Conservation (phyloP, 2,888 invertebrate species). For the Cantharis flavilabris region DNA sequence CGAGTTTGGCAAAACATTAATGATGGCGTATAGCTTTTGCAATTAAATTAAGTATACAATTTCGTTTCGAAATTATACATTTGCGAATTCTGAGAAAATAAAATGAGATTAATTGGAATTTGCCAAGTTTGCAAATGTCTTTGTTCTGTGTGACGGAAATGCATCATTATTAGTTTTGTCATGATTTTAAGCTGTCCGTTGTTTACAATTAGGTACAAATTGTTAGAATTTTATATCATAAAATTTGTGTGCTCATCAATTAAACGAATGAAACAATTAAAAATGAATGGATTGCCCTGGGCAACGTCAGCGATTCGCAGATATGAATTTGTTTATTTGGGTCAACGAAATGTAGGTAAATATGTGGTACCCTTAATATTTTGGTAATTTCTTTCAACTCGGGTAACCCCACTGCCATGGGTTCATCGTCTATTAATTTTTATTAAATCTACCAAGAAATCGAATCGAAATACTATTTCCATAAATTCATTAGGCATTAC, state of each 20-base stretch:
- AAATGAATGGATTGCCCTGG: background rate
- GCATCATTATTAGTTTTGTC: slow-evolving; percentile 20
- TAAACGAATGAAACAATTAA: background rate
- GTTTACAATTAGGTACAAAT: background rate
- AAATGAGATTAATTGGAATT: slow-evolving; percentile 16
- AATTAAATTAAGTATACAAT: slow-evolving; percentile 11
- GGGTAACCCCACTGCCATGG: background rate
- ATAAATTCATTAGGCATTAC: background rate
- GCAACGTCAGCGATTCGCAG: background rate
- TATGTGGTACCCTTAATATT: no score
- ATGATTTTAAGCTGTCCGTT: slow-evolving; percentile 21
- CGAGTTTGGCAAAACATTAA: background rate
- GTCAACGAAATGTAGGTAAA: background rate
- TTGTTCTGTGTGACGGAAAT: slow-evolving; percentile 21
- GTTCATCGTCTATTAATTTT: background rate
- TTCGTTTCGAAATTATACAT: slow-evolving; percentile 5
- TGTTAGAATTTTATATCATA: background rate
- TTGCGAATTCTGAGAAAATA: slow-evolving; percentile 15
- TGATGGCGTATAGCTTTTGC: background rate
- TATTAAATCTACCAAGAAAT: background rate
- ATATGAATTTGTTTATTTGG: background rate
- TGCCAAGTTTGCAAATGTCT: slow-evolving; percentile 9
- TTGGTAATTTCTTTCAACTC: background rate
- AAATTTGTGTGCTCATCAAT: background rate
- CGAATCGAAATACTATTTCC: background rate